These are phyloP conservation scores for Sebastes baramenuke DNA, from an alignment of 2,797 vertebrate species.

Conservation along the genomic window DNA sequence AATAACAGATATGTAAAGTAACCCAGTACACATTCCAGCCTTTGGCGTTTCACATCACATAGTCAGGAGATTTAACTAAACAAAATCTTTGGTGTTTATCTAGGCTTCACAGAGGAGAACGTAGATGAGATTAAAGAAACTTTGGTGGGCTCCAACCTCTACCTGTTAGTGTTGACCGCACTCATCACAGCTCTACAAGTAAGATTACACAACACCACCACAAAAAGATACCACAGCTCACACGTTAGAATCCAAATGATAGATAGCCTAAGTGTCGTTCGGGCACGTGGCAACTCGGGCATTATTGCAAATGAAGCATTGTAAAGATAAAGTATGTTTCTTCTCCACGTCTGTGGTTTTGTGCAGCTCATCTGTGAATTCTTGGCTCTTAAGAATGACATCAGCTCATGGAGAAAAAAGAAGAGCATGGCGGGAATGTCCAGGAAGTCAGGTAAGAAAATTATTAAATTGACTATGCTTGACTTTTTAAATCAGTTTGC, in stretches of 20 bases:
- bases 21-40: background rate
- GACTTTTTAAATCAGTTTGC: background rate
- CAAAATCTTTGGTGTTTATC: background rate
- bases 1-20: background rate
- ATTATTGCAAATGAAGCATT: background rate
- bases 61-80: background rate
- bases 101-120: constrained; percentile 96
- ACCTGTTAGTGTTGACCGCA: constrained; percentile 91
- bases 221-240: background rate
- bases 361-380: constrained; percentile 95
- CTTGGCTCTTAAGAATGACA: constrained; percentile 95
- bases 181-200: constrained; percentile 95
- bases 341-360: background rate
- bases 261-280: too few relatives aligned
- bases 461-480: background rate
- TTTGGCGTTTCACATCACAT: background rate
- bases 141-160: constrained; percentile 92
- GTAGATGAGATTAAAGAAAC: constrained; percentile 96
- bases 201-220: constrained; percentile 54
- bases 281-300: background rate
- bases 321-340: background rate
- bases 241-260: too few relatives aligned
- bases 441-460: constrained; percentile 88
- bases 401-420: constrained; percentile 94
- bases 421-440: constrained; percentile 95